phyloP scores from a whole-genome alignment of 2,113 vertebrate genomes.

The Scytalopus superciliaris region DNA sequence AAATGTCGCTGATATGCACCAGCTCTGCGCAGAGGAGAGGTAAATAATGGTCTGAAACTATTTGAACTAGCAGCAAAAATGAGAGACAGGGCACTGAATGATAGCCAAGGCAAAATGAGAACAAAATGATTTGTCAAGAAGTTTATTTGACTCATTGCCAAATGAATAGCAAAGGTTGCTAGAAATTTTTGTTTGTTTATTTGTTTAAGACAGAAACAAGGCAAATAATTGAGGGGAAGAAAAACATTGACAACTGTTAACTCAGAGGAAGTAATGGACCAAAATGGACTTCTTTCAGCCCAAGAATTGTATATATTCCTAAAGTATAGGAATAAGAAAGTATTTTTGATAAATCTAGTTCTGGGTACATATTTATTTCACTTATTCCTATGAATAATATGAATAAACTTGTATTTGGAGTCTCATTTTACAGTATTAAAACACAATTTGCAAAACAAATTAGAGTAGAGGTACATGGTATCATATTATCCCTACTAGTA shows the following conservation, averaged over 20 bases:
- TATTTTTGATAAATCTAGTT: slow-evolving; percentile 61
- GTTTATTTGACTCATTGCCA: slow-evolving; percentile 25
- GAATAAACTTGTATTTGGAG: slow-evolving; percentile 49
- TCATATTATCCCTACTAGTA: not conserved
- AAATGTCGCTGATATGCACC: slow-evolving; percentile 24
- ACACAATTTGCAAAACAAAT: slow-evolving; percentile 3
- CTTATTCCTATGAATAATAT: slow-evolving; percentile 33
- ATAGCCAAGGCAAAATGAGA: slow-evolving; percentile 47
- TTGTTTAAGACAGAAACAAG: slow-evolving; percentile 8
- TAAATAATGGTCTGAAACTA: slow-evolving; percentile 41
- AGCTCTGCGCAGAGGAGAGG: slow-evolving; percentile 8
- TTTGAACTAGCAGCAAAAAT: slow-evolving; percentile 7
- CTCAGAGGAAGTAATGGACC: slow-evolving; percentile 36
- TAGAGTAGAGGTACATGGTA: slow-evolving; percentile 26
- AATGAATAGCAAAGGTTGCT: slow-evolving; percentile 36
- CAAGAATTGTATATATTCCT: slow-evolving; percentile 40
- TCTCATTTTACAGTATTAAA: slow-evolving; percentile 50
- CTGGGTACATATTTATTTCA: slow-evolving; percentile 46
- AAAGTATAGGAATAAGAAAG: slow-evolving; percentile 51
- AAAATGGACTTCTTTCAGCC: slow-evolving; percentile 46
- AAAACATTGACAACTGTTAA: slow-evolving; percentile 8
- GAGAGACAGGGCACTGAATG: slow-evolving; percentile 51
- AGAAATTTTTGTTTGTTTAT: slow-evolving; percentile 32
- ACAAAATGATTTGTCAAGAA: slow-evolving; percentile 55
- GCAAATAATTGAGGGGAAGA: slow-evolving; percentile 1